Conservation (phyloP, 2,797 vertebrate genomes). For the Clarias platycephalus region DNA sequence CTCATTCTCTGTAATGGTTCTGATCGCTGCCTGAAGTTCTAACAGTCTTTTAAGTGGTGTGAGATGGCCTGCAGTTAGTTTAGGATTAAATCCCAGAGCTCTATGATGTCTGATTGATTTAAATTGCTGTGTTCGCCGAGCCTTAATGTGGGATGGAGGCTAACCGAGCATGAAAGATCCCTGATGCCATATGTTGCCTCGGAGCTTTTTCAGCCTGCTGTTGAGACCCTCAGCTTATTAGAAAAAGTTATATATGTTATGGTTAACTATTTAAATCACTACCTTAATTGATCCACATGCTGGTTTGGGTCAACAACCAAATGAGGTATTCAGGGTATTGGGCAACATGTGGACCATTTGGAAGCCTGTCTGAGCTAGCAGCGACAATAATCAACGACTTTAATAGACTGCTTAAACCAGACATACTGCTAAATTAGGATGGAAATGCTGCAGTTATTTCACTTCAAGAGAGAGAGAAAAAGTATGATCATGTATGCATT, state of each 20-base stretch:
- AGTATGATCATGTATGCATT: too few relatives aligned
- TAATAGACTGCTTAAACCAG: not conserved
- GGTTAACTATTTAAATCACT: not conserved
- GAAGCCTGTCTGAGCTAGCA: not conserved
- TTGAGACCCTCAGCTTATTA: not conserved
- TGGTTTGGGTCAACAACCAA: not conserved
- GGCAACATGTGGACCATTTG: not conserved
- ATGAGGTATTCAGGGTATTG: not conserved
- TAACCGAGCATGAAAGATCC: constrained; percentile 31
- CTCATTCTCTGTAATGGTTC: constrained; percentile 7
- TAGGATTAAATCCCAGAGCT: constrained; percentile 17
- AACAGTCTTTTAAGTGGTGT: constrained; percentile 14
- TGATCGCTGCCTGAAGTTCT: constrained; percentile 1
- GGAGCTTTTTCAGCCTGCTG: not conserved
- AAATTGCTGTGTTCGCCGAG: constrained; percentile 20
- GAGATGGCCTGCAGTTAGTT: constrained; percentile 6
- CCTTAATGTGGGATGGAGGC: constrained; percentile 13
- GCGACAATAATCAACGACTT: not conserved
- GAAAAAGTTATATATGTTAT: not conserved
- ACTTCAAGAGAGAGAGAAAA: too few relatives aligned
- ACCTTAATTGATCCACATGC: not conserved
- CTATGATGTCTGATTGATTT: constrained; percentile 19
- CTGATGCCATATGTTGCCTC: constrained; percentile 16
- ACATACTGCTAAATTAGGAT: not conserved
- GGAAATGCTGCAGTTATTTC: not conserved